Evolutionary conservation across 2,888 invertebrate species (phyloP).

Genomic region (Pardosa pseudoannulata): DNA sequence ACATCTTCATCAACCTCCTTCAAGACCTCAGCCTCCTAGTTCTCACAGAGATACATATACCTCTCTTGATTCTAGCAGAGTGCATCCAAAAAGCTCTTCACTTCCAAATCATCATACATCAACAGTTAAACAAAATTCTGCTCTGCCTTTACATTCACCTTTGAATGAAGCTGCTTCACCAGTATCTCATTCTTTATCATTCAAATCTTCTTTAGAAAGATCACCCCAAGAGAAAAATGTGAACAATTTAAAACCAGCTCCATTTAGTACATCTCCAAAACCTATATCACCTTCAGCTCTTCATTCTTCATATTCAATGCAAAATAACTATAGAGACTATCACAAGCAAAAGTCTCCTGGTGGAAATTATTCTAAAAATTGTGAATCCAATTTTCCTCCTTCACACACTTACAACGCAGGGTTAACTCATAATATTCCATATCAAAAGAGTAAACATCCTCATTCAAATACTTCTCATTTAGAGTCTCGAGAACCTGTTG

Average conservation of each 20-base stretch:
- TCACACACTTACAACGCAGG: neutral
- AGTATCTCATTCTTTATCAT: neutral
- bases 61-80: constrained; percentile 44
- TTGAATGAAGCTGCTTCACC: neutral
- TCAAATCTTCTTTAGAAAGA: neutral
- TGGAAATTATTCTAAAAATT: constrained; percentile 33
- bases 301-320: constrained; percentile 37
- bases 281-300: neutral
- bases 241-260: neutral
- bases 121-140: constrained; percentile 25
- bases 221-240: constrained; percentile 1
- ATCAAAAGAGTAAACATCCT: neutral
- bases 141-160: constrained; percentile 30
- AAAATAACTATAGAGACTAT: constrained; percentile 26
- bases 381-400: neutral
- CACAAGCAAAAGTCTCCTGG: constrained; percentile 28
- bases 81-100: constrained; percentile 31
- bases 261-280: constrained; percentile 5
- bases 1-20: constrained; percentile 45
- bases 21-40: constrained; percentile 44
- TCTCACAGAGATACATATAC: constrained; percentile 52
- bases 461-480: neutral
- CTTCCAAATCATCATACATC: constrained; percentile 34
- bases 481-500: neutral
- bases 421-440: neutral